Evolutionary conservation across 92 coral and sea anemone genomes (phyloP), one percentile per base, ranked within the genome.

Genomic region (Blastomussa wellsi): DNA sequence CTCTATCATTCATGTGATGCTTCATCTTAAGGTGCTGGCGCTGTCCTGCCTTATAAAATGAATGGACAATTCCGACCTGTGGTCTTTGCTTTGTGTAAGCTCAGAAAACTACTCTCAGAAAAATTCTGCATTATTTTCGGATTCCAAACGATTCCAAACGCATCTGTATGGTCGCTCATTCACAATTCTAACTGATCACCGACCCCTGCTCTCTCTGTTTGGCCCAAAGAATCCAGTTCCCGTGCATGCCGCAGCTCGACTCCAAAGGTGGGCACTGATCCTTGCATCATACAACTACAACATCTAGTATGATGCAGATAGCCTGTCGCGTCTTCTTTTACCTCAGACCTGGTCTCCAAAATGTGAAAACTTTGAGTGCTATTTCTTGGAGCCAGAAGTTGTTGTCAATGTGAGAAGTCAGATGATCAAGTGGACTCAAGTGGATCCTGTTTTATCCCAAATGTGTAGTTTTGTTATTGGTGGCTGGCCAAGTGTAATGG

Each of bases 231-330:
- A 77, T 4, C 76, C 76, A 47, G 89, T 77, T 32, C 88, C 91
- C 44, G 77, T 81, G 28, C 91, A 62, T 78, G 84, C 87, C 32
- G 90, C 91, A 28, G 85, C 89, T 15, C 80, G 92, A 79, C 84
- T 93, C 22, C 93, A 90, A 69, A 79, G 88, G 33, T 92, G 93
- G 93, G 86, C 95, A 16, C n/a, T n/a, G n/a, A n/a, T n/a, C n/a
- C n/a, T n/a, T n/a, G n/a, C n/a, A n/a, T n/a, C n/a, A n/a, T n/a
- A 92, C 90, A 76, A 84, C 59, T 92, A 92, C 92, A 79, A 67
- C 36, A 92, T 92, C 53, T 84, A 92, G 81, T 92, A 86, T 57
- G 93, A 86, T 90, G 93, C 88, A 37, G 88, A 87, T 55, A 84
- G 85, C 68, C 79, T 89, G 89, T 89, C 89, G 36, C 92, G 89